Base-by-base conservation (phyloP, 2,113 vertebrate species). In the Campylomormyrus numenius region DNA sequence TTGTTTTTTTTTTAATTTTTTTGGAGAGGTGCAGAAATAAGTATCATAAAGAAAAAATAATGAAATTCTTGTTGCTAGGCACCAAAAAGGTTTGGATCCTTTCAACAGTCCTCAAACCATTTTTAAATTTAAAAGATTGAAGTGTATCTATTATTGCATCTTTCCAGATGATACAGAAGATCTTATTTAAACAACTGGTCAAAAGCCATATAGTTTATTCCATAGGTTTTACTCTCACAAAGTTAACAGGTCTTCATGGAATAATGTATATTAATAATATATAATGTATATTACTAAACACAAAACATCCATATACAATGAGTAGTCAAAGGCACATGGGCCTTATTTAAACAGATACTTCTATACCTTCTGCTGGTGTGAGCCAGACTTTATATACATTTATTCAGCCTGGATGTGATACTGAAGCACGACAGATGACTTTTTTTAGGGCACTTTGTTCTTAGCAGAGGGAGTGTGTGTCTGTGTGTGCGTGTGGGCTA, bases 51-150 rank as follows among this genome's bases (percentile, higher is more conserved):
- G 39, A 53, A 31, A n/a, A 52, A 88, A 56, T 8, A 10, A 39
- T 87, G 13, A 53, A 87, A 53, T 53, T 21, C 48, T 62, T 58
- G 53, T 88, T 62, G 56, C 53, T 45, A 62, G 42, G 56, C 52
- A 88, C 4, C 56, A 45, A 84, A 83, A 74, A 66, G 83, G 48
- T 70, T 84, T 90, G 52, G 35, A 87, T 89, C 15, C 46, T 39
- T 50, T 88, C 49, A 39, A 13, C 6, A 50, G 66, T 89, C 48
- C 31, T 42, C 74, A 89, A 48, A 52, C 35, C 10, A 50, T 35
- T 80, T 83, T 87, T 53, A 17, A 0, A 53, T 13, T 15, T 2
- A 85, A 24, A 46, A 77, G 35, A 85, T 3, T 48, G 9, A 24
- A 48, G 42, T 85, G 45, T 46, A 85, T 42, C 45, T 46, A 48